Base-by-base conservation (phyloP, 2,797 vertebrate genomes). In the Etheostoma nigrum region DNA sequence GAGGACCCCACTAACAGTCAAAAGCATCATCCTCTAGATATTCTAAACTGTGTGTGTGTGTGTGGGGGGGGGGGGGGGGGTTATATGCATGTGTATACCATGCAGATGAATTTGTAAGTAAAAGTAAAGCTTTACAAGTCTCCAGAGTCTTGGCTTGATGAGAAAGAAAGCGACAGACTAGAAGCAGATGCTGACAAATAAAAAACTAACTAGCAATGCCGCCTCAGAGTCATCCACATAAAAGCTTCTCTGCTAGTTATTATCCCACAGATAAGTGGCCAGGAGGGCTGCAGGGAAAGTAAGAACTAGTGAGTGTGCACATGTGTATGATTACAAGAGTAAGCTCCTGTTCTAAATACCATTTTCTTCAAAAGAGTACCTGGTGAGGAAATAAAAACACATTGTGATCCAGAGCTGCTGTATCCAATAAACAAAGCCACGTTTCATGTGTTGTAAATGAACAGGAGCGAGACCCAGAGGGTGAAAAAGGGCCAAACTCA, bases 371-470 rank as follows among this genome's bases (percentile, higher is more conserved):
- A 79, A 83, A 45, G 67, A 53, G 60, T 76, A 92, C 87, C 82
- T 82, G 71, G 80, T 80, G 85, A 81, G 84, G 62, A 53, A 48
- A 48, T 40, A 65, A 67, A 78, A 74, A 71, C 74, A 88, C 82
- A 78, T 79, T 79, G 82, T 71, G 76, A 89, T 84, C 77, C 74
- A 27, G 66, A 82, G 81, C 86, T 83, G 69, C 91, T 85, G 91
- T 68, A 79, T 79, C 88, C 80, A 89, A 89, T 90, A 90, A 91
- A 89, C 86, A 81, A 76, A 83, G 78, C 58, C 73, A 64, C 65
- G 85, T 92, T 92, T 92, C 89, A 93, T 93, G 93, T 92, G 87
- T 62, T 71, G 66, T 73, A 88, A 91, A 85, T 54, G 83, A 88
- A 83, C 76, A 54, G 48, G 79, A 79, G 86, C 57, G 54, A 72